phyloP scores from a whole-genome alignment of 2,888 invertebrate species.

The Dolichomitus sp. region DNA sequence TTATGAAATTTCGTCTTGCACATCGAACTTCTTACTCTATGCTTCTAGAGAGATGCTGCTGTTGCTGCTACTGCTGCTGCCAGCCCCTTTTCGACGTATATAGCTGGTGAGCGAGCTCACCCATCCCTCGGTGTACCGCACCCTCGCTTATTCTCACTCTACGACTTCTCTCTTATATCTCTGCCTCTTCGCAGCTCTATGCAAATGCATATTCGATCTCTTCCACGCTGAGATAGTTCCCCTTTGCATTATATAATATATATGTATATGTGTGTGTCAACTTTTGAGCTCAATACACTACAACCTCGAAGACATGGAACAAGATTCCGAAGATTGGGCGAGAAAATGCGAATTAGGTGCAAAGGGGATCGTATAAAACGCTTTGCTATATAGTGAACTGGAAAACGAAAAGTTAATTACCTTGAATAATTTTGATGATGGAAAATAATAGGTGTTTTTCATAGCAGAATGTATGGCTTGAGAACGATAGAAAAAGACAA shows the following conservation, averaged over 20 bases:
- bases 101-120: constrained; percentile 20
- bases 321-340: not conserved
- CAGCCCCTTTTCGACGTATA: constrained; percentile 27
- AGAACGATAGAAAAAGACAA: too few species aligned
- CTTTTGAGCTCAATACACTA: not conserved
- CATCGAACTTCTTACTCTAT: constrained; percentile 62
- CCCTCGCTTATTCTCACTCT: constrained; percentile 44
- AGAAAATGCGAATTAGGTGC: not conserved
- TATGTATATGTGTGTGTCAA: not conserved
- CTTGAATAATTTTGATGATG: too few species aligned
- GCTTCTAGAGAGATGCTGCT: constrained; percentile 17
- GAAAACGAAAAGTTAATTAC: not conserved
- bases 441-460: too few species aligned
- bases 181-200: constrained; percentile 56
- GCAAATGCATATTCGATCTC: constrained; percentile 65
- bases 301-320: not conserved
- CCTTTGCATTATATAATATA: constrained; percentile 39
- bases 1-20: constrained; percentile 67
- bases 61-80: constrained; percentile 27
- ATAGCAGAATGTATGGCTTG: too few species aligned
- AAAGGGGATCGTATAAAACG: not conserved
- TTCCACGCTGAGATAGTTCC: constrained; percentile 42
- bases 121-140: constrained; percentile 40
- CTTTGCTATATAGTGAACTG: not conserved
- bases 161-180: constrained; percentile 31